Evolutionary conservation across 2,113 vertebrate species (phyloP), one percentile per base, ranked within the genome.

Genomic region (Labeo rohita): DNA sequence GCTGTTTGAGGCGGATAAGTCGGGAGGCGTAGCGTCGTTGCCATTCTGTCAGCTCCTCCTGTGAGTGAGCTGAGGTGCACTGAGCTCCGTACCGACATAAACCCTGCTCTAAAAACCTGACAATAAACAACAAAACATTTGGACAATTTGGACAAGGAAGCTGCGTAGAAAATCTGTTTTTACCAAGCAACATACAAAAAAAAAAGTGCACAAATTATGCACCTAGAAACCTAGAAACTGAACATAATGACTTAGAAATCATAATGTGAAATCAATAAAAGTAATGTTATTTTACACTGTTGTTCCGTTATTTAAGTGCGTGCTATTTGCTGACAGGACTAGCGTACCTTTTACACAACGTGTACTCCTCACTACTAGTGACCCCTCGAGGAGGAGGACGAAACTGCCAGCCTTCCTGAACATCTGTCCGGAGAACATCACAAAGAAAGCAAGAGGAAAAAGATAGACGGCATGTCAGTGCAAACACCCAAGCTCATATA

Each of bases 311-410:
- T 68, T 70, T 70, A 4, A 45, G 43, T 11, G 4, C 43, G 8
- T 11, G 21, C 2, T 72, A 45, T 61, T 50, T 36, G 43, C 8
- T 8, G 56, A 13, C 11, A 66, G 18, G 8, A 16, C 47, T 39
- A 9, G 8, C 6, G 6, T 96, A 98, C 98, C 97, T 98, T 96
- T 98, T 98, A 93, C 98, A 99, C 86, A 99, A 93, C 0, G 97
- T 99, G 90, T 99, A 99, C 74, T 99, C 98, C 91, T 99, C 98
- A 74, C 98, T 99, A 95, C 98, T 99, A 74, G 98, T 99, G 92
- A 99, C 97, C 85, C 98, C 98, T 92, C 98, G 90, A 76, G 98
- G 98, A 80, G 98, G 98, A 85, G 98, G 97, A 11, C 98, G 96
- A 93, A 98, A 99, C 93, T 96, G 96, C 98, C 98, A 99, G 83